A percentile compares a stretch with the other conserved stretches of the same genome.
Conservation (phyloP, 37 sponge, comb jelly and placozoan genomes). For the Beroe forskalii region DNA sequence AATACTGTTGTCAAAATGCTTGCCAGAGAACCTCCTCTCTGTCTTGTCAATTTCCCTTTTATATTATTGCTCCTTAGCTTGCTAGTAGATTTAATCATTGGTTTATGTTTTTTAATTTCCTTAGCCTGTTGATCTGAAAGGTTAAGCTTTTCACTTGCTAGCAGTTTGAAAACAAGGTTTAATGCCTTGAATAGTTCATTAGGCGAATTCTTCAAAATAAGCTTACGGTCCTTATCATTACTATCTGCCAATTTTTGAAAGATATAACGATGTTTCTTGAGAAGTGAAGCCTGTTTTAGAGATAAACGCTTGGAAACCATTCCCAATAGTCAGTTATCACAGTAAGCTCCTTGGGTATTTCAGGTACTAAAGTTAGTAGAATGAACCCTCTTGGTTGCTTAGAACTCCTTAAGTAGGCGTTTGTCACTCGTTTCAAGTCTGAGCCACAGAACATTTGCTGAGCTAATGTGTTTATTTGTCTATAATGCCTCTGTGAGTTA, state of each 20-base stretch:
- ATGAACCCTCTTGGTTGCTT: background rate
- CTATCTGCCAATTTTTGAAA: background rate
- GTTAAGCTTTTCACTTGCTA: background rate
- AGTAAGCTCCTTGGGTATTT: slow-evolving; percentile 2
- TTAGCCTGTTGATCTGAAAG: background rate
- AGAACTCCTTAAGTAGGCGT: slow-evolving; percentile 2
- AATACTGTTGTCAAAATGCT: background rate
- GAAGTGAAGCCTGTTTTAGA: background rate
- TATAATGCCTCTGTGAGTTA: background rate
- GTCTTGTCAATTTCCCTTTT: background rate
- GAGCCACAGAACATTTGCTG: background rate
- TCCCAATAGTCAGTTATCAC: slow-evolving; percentile 45
- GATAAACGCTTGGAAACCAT: slow-evolving; percentile 28
- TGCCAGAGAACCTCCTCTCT: background rate
- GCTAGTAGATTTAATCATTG: background rate
- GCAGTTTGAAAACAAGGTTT: background rate
- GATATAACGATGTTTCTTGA: slow-evolving; percentile 38
- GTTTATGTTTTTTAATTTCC: background rate
- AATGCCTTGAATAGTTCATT: background rate
- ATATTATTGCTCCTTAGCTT: background rate
- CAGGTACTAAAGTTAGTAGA: background rate
- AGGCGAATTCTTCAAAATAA: background rate
- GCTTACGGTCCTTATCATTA: background rate
- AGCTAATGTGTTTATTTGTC: slow-evolving; percentile 48
- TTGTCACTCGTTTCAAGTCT: background rate